Conservation (phyloP, 1,140 invertebrate species). For the Scaptomyza graminum region DNA sequence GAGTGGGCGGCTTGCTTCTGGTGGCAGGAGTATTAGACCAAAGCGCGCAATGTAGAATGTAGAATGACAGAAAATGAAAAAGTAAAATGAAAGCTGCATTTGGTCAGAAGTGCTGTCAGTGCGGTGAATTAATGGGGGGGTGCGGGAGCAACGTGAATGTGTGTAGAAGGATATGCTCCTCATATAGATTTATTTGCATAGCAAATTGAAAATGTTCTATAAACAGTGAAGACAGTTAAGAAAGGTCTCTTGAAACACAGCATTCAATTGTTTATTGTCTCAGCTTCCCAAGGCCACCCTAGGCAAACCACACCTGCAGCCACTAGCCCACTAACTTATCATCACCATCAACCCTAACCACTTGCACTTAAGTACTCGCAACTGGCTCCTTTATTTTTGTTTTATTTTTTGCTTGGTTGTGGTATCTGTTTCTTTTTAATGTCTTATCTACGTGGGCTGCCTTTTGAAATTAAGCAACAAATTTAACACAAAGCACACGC, state of each 20-base stretch:
- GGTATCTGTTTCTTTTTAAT: conserved; percentile 68
- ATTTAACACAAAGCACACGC: conserved; percentile 71
- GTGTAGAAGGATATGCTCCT: conserved; percentile 21
- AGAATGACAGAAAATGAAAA: conserved; percentile 46
- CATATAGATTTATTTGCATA: conserved; percentile 61
- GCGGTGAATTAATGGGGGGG: not conserved
- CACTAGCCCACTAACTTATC: not conserved
- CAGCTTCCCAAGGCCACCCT: no score
- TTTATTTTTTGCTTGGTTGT: conserved; percentile 16
- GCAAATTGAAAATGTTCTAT: conserved; percentile 66
- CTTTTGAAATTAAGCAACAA: conserved; percentile 67
- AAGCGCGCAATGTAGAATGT: conserved; percentile 37
- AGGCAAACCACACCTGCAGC: not conserved
- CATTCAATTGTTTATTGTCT: conserved; percentile 7
- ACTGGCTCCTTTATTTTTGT: not conserved
- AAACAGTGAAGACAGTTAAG: conserved; percentile 28
- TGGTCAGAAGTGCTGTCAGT: conserved; percentile 11
- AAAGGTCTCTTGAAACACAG: conserved; percentile 9
- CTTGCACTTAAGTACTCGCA: conserved; percentile 25
- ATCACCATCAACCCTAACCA: not conserved
- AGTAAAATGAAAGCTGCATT: conserved; percentile 52
- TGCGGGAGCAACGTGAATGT: conserved; percentile 48
- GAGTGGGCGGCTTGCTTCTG: not conserved
- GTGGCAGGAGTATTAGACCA: conserved; percentile 36
- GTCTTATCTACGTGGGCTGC: conserved; percentile 66